These are phyloP conservation scores for Clitarchus hookeri DNA, from an alignment of 2,888 invertebrate genomes.

Conservation along the genomic window DNA sequence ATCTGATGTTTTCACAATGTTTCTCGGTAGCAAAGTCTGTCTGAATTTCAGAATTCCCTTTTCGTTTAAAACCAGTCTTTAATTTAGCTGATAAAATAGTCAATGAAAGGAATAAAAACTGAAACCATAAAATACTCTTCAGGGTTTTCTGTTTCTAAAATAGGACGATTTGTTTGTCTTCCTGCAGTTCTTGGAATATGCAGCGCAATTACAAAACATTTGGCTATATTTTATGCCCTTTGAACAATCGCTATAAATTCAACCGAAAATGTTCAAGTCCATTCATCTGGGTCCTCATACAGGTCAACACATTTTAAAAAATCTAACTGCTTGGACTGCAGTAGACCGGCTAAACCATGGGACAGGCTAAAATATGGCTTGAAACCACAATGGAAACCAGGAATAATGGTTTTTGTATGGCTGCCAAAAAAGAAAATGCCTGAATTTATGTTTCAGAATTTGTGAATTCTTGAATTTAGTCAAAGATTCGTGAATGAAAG, in stretches of 20 bases:
- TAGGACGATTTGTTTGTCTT: not conserved
- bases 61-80: too few relatives aligned
- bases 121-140: not conserved
- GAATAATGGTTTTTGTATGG: not conserved
- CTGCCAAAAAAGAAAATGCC: not conserved
- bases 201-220: not conserved
- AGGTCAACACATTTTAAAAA: not conserved
- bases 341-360: not conserved
- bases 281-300: not conserved
- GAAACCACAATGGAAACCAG: not conserved
- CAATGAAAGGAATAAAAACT: not conserved
- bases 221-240: not conserved
- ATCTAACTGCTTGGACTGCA: not conserved
- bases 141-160: not conserved
- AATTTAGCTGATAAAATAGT: too few relatives aligned
- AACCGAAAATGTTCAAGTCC: not conserved
- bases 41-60: too few relatives aligned
- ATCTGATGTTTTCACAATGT: too few relatives aligned
- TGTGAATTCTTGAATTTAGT: constrained; percentile 27
- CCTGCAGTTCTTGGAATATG: not conserved
- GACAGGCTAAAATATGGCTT: not conserved
- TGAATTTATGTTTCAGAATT: not conserved
- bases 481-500: constrained; percentile 17
- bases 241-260: not conserved
- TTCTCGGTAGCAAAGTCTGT: too few relatives aligned